A percentile compares a stretch with the other conserved stretches of the same genome.
Conservation (phyloP, 2,888 invertebrate species). For the Sarcophaga carnaria region DNA sequence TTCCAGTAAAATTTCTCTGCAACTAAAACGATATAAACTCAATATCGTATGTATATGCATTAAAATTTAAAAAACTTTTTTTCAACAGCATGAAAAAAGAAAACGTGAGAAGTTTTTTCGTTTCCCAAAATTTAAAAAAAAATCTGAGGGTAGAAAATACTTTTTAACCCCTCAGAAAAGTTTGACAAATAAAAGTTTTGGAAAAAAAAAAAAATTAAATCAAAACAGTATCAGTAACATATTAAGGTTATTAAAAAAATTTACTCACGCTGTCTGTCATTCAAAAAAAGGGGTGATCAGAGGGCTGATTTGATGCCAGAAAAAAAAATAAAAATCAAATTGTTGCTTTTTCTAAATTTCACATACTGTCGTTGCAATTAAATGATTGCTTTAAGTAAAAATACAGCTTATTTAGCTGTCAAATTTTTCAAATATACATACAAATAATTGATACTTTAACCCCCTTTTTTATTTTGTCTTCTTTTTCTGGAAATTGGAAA, state of each 20-base stretch:
- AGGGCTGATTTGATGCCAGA: slow-evolving; percentile 27
- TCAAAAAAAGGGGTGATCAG: slow-evolving; percentile 63
- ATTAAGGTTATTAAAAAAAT: slow-evolving; percentile 12
- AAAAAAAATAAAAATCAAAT: background rate
- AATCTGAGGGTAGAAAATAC: slow-evolving; percentile 20
- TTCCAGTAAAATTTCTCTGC: too few relatives aligned
- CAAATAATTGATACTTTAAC: background rate
- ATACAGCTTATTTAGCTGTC: background rate
- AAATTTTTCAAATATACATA: background rate
- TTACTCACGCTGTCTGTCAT: slow-evolving; percentile 60
- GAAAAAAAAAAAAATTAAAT: slow-evolving; percentile 7
- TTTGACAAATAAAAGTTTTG: background rate
- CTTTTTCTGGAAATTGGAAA: background rate
- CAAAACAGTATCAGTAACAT: slow-evolving; percentile 28
- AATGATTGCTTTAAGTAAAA: background rate
- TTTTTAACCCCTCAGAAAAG: slow-evolving; percentile 16
- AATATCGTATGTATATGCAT: too few relatives aligned
- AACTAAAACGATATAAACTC: too few relatives aligned
- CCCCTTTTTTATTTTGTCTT: background rate
- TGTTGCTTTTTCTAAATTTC: background rate
- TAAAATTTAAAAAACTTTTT: background rate
- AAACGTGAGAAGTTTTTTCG: slow-evolving; percentile 56
- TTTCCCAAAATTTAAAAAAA: slow-evolving; percentile 1
- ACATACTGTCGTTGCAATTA: background rate
- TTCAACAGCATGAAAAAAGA: background rate